Evolutionary conservation across 2,888 invertebrate species (phyloP).

Genomic region (Belgica antarctica): DNA sequence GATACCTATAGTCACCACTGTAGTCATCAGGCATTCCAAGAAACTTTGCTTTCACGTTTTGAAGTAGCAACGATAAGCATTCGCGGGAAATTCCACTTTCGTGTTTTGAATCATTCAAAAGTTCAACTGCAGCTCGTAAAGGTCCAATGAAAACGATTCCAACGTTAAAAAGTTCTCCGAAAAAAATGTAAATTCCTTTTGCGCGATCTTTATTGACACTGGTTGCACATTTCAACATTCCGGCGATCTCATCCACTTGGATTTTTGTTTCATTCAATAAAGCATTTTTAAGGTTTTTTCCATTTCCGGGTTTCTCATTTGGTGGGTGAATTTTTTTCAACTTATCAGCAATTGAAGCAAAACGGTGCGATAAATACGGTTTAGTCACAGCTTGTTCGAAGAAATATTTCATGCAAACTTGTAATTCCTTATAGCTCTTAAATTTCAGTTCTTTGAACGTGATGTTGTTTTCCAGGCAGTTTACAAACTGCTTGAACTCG

Average conservation of each 20-base stretch:
- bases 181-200: background rate
- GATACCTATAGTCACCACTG: too few species aligned
- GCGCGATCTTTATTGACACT: background rate
- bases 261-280: background rate
- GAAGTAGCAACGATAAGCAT: background rate
- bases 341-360: too few species aligned
- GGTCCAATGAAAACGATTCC: too few species aligned
- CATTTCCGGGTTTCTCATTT: background rate
- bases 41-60: background rate
- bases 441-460: too few species aligned
- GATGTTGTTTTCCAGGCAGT: too few species aligned
- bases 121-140: too few species aligned
- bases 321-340: background rate
- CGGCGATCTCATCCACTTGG: background rate
- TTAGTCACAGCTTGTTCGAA: background rate
- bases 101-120: too few species aligned
- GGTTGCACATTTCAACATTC: too few species aligned
- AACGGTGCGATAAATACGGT: too few species aligned
- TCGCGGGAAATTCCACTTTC: background rate
- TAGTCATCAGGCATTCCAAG: too few species aligned
- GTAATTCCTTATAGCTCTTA: background rate
- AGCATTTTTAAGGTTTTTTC: background rate
- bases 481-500: too few species aligned
- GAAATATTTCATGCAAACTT: background rate
- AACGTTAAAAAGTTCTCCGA: constrained; percentile 1